Conservation (phyloP, 2,888 invertebrate genomes). For the Dolomedes plantarius region DNA sequence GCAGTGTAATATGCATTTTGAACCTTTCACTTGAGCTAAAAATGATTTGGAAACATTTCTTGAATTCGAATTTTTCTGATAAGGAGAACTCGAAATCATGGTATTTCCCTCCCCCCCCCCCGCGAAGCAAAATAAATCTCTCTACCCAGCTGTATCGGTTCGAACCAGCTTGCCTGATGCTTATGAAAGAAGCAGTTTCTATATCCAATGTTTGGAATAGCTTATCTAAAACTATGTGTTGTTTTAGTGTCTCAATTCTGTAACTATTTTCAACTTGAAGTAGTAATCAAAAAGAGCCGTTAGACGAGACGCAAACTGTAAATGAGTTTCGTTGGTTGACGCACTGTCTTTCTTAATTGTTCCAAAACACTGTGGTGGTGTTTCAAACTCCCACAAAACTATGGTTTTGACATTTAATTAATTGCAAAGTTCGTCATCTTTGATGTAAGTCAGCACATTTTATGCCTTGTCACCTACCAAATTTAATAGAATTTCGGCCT, state of each 20-base stretch:
- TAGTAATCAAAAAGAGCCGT: background rate
- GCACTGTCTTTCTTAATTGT: background rate
- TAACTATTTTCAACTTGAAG: background rate
- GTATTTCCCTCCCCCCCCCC: too few relatives aligned
- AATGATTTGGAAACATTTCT: background rate
- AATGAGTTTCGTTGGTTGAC: background rate
- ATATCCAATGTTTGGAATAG: too few relatives aligned
- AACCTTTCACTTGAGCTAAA: background rate
- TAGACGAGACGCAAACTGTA: background rate
- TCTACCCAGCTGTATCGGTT: too few relatives aligned
- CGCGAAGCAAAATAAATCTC: too few relatives aligned
- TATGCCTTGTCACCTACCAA: background rate
- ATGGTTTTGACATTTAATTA: too few relatives aligned
- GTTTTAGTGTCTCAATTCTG: background rate
- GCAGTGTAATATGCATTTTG: background rate
- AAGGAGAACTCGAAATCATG: background rate
- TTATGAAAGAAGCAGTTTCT: background rate
- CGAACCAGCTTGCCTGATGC: background rate
- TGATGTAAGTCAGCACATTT: too few relatives aligned
- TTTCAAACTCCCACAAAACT: background rate
- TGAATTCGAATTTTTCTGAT: background rate
- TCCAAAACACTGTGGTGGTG: background rate
- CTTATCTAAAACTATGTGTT: constrained; percentile 9
- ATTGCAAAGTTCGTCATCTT: too few relatives aligned
- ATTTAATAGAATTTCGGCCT: constrained; percentile 16